Evolutionary conservation across 2,797 vertebrate species (phyloP).

Genomic region (Kryptolebias ocellatus): DNA sequence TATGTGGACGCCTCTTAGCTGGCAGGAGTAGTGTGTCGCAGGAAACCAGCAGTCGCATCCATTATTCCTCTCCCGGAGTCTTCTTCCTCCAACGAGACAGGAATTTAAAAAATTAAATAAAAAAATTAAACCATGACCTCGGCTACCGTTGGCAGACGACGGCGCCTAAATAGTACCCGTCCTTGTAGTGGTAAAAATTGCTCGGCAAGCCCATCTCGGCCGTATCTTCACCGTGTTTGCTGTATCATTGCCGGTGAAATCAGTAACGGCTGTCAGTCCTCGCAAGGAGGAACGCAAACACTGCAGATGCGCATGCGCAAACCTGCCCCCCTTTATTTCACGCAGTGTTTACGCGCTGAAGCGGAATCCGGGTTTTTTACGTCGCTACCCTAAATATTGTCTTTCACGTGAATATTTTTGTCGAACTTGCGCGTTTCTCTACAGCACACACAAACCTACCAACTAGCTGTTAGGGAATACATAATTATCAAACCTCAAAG

Average conservation of each 20-base stretch:
- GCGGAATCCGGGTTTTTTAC: not conserved
- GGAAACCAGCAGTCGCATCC: slow-evolving; percentile 70
- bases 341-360: slow-evolving; percentile 9
- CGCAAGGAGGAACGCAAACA: slow-evolving; percentile 63
- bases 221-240: slow-evolving; percentile 70
- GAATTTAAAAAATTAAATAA: not conserved
- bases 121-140: slow-evolving; percentile 7
- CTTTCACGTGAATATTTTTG: no score
- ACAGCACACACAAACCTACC: not conserved
- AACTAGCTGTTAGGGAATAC: not conserved
- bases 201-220: slow-evolving; percentile 52
- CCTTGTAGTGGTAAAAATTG: slow-evolving; percentile 34
- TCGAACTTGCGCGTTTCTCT: not conserved
- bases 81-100: slow-evolving; percentile 15
- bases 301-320: slow-evolving; percentile 45
- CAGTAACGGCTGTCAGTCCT: slow-evolving; percentile 67
- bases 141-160: slow-evolving; percentile 3
- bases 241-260: slow-evolving; percentile 80
- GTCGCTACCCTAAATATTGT: not conserved
- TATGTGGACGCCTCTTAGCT: slow-evolving; percentile 45
- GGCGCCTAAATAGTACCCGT: slow-evolving; percentile 34
- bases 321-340: not conserved
- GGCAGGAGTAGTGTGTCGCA: slow-evolving; percentile 70
- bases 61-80: slow-evolving; percentile 38
- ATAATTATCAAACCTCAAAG: no score